These are phyloP conservation scores for Aurelia aurita DNA, from an alignment of 30 jellyfish, hydroid and myxozoan genomes.

Conservation along the genomic window DNA sequence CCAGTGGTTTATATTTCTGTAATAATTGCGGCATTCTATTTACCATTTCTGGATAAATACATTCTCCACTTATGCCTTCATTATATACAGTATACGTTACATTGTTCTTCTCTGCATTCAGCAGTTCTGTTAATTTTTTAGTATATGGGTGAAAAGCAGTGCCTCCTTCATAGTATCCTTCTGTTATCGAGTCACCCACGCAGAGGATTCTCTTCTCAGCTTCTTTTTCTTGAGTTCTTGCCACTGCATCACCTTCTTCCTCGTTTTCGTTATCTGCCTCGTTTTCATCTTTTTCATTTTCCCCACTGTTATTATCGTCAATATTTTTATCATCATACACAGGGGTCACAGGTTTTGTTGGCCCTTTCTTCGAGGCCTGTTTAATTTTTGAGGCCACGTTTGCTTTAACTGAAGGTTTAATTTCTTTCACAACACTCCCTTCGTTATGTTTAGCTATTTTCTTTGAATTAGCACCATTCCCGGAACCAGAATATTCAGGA, in stretches of 20 bases:
- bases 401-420: neutral
- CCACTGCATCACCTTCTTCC: neutral
- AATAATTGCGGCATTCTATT: constrained; percentile 72
- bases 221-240: constrained; percentile 15
- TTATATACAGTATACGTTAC: constrained; percentile 61
- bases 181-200: constrained; percentile 82
- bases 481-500: constrained; percentile 56
- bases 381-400: neutral
- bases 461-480: constrained; percentile 20
- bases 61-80: constrained; percentile 90
- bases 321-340: neutral
- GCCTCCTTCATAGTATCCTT: constrained; percentile 72
- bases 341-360: neutral
- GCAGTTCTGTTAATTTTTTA: constrained; percentile 40
- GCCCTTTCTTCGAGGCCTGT: neutral
- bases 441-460: neutral
- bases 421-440: neutral
- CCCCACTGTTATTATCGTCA: constrained; percentile 12
- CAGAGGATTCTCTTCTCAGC: constrained; percentile 66
- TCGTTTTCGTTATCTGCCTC: constrained; percentile 23
- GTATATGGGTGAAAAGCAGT: constrained; percentile 75
- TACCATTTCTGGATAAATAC: constrained; percentile 73
- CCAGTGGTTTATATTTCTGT: constrained; percentile 57
- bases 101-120: constrained; percentile 51
- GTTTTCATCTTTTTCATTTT: constrained; percentile 3